Percentiles rank a stretch among this genome's conserved stretches.
phyloP scores from a whole-genome alignment of 1,140 invertebrate genomes.

The Aphis gossypii region DNA sequence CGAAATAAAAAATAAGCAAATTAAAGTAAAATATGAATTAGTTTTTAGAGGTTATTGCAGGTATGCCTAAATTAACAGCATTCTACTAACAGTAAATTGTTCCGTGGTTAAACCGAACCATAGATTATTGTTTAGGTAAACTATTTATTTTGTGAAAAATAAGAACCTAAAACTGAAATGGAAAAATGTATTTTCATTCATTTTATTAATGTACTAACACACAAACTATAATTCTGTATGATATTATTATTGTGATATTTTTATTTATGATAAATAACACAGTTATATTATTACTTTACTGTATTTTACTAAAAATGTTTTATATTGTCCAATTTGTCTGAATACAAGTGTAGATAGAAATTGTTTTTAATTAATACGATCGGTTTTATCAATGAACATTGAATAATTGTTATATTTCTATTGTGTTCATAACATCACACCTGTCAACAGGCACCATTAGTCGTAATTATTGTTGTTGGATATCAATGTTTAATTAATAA shows the following conservation, averaged over 20 bases:
- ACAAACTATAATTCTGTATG: not conserved
- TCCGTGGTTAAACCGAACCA: no score
- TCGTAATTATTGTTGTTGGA: constrained; percentile 26
- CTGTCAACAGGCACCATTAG: constrained; percentile 26
- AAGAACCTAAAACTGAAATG: not conserved
- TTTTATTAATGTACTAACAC: not conserved
- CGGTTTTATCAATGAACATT: constrained; percentile 34
- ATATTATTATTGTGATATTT: not conserved
- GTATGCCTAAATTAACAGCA: not conserved
- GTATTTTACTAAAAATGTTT: not conserved
- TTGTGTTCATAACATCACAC: constrained; percentile 11
- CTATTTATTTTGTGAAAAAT: not conserved
- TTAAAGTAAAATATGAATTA: not conserved
- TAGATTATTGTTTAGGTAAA: not conserved
- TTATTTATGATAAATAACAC: not conserved
- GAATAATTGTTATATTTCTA: constrained; percentile 45
- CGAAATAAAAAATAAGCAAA: no score
- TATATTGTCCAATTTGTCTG: not conserved
- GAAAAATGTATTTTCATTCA: not conserved
- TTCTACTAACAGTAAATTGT: no score
- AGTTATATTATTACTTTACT: not conserved
- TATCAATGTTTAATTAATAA: constrained; percentile 32
- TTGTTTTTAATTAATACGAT: constrained; percentile 37
- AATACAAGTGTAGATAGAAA: not conserved
- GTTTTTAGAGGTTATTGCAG: not conserved